phyloP scores from a whole-genome alignment of 2,888 invertebrate species.

The Acanthoscelides obtectus region DNA sequence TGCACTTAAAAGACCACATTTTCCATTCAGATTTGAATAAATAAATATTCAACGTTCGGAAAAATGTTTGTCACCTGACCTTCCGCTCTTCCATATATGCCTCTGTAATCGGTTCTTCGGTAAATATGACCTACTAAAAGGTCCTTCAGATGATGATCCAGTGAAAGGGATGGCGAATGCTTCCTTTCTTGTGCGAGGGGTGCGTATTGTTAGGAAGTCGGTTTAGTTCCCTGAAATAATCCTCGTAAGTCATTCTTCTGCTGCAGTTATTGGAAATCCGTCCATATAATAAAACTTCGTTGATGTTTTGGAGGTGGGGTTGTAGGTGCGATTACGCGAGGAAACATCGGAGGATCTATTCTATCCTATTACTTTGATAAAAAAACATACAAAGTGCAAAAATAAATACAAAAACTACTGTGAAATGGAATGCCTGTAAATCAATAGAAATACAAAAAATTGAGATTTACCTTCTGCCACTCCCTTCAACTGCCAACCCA shows the following conservation, averaged over 20 bases:
- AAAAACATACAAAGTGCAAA: too few relatives aligned
- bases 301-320: too few relatives aligned
- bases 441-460: too few relatives aligned
- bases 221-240: background rate
- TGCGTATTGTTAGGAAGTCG: background rate
- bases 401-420: too few relatives aligned
- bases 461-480: too few relatives aligned
- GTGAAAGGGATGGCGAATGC: background rate
- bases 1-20: background rate
- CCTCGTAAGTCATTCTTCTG: background rate
- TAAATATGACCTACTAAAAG: background rate
- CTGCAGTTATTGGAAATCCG: background rate
- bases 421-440: too few relatives aligned
- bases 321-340: too few relatives aligned
- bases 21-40: background rate
- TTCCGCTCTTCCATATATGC: background rate
- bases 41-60: background rate
- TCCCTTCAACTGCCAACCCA: too few relatives aligned
- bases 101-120: background rate
- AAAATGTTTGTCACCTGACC: background rate
- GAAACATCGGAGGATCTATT: too few relatives aligned
- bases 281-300: too few relatives aligned
- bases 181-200: background rate
- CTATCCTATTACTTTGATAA: too few relatives aligned
- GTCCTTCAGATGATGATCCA: background rate